Evolutionary conservation across 2,797 vertebrate species (phyloP), one percentile per base, ranked within the genome.

Genomic region (Scolopax bukidnonensis): DNA sequence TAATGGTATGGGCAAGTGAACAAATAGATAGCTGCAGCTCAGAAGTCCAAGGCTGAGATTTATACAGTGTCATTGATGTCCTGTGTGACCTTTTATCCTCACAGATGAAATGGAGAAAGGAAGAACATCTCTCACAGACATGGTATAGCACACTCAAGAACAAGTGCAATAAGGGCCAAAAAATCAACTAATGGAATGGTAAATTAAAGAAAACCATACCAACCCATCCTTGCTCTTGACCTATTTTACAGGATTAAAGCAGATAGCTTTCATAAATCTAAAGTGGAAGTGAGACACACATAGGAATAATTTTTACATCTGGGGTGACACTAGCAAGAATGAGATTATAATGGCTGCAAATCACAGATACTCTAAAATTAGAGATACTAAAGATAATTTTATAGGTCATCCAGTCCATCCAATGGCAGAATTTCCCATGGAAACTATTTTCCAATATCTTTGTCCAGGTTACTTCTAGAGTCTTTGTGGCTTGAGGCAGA

Each of bases 281-380:
- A 89, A 54, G 36, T 6, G 16, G 68, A 57, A 19, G 40, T 80
- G 28, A 83, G 54, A 60, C 43, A 60, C 12, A 48, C 32, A 32
- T 16, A 78, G 11, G 63, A 83, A 23, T 56, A 94, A 83, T 7
- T 71, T 90, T 67, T 85, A 16, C 15, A 75, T 92, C n/a, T 48
- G 16, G 56, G 80, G 19, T 65, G 48, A 27, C 25, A 17, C 28
- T 21, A 70, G 20, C 8, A 65, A 59, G 21, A 91, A 91, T 54
- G 45, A 87, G 19, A 89, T 93, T 84, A 82, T 74, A 80, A 93
- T 33, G 40, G 18, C 38, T 78, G 19, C 70, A 90, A 88, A 68
- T 80, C n/a, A 60, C 12, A n/a, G 38, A 15, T 76, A 32, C 9
- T 59, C 24, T 60, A 65, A 76, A 84, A 64, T 70, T 56, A 85